phyloP scores from a whole-genome alignment of 2,797 vertebrate species.

The Sandelia bainsii region DNA sequence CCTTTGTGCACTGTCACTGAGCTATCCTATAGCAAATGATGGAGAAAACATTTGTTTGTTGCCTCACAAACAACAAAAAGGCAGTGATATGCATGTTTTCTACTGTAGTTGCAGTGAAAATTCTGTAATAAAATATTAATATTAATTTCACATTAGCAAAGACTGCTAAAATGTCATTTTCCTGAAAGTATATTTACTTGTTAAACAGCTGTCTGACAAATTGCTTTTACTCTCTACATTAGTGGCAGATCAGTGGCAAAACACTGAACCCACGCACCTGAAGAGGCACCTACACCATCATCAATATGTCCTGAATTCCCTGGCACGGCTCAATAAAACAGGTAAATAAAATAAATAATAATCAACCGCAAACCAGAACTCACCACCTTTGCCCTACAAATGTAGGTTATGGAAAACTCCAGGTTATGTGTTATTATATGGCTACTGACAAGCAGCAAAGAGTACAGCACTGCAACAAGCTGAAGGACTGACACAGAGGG shows the following conservation, averaged over 20 bases:
- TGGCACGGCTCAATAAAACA: not conserved
- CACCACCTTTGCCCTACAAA: not conserved
- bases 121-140: too few relatives aligned
- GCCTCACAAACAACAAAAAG: not conserved
- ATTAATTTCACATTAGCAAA: not conserved
- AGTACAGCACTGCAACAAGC: slow-evolving; percentile 11
- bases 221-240: too few relatives aligned
- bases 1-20: slow-evolving; percentile 53
- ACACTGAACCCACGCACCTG: too few relatives aligned
- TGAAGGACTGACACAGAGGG: slow-evolving; percentile 32
- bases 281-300: not conserved
- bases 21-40: not conserved
- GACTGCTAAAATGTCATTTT: not conserved
- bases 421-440: not conserved
- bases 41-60: not conserved
- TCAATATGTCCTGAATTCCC: not conserved
- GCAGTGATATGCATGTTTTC: not conserved
- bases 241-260: too few relatives aligned
- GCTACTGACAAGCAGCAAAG: slow-evolving; percentile 43
- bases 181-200: too few relatives aligned
- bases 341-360: not conserved
- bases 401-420: not conserved
- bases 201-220: too few relatives aligned
- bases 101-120: not conserved
- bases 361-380: not conserved